Conservation (phyloP, 2,888 invertebrate species). For the Brachypterus glaber region DNA sequence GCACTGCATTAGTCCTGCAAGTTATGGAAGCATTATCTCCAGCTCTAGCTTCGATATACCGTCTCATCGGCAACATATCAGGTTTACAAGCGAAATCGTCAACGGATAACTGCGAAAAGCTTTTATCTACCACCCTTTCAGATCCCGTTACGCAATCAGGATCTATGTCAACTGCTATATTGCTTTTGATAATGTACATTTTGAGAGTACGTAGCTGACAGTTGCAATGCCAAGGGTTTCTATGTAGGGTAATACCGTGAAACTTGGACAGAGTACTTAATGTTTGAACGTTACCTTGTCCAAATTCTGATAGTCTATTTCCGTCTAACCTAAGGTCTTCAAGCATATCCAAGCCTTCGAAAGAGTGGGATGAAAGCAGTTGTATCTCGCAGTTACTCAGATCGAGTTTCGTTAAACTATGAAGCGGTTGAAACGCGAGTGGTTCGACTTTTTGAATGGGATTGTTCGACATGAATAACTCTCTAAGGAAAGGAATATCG, state of each 20-base stretch:
- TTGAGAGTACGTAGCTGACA: slow-evolving; percentile 73
- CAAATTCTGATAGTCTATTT: slow-evolving; percentile 65
- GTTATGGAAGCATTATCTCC: slow-evolving; percentile 79
- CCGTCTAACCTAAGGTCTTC: slow-evolving; percentile 73
- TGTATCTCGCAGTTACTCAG: slow-evolving; percentile 73
- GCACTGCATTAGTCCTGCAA: slow-evolving; percentile 73
- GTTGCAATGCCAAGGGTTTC: slow-evolving; percentile 84
- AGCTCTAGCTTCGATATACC: slow-evolving; percentile 67
- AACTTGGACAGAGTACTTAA: slow-evolving; percentile 61
- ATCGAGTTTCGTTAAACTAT: slow-evolving; percentile 72
- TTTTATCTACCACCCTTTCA: slow-evolving; percentile 57
- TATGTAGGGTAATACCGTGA: slow-evolving; percentile 73
- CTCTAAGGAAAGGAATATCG: slow-evolving; percentile 72
- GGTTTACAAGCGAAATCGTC: slow-evolving; percentile 84
- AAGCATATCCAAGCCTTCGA: slow-evolving; percentile 65
- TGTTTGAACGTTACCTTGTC: slow-evolving; percentile 63
- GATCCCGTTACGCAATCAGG: slow-evolving; percentile 69
- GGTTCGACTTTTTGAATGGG: slow-evolving; percentile 71
- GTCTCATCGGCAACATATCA: slow-evolving; percentile 63
- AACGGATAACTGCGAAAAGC: slow-evolving; percentile 65
- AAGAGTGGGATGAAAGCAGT: slow-evolving; percentile 66
- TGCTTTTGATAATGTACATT: slow-evolving; percentile 69
- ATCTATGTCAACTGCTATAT: slow-evolving; percentile 66
- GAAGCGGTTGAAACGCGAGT: slow-evolving; percentile 63
- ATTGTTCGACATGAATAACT: slow-evolving; percentile 70